Evolutionary conservation across 1,140 invertebrate genomes (phyloP), one percentile per base, ranked within the genome.

Genomic region (Idris sp.): DNA sequence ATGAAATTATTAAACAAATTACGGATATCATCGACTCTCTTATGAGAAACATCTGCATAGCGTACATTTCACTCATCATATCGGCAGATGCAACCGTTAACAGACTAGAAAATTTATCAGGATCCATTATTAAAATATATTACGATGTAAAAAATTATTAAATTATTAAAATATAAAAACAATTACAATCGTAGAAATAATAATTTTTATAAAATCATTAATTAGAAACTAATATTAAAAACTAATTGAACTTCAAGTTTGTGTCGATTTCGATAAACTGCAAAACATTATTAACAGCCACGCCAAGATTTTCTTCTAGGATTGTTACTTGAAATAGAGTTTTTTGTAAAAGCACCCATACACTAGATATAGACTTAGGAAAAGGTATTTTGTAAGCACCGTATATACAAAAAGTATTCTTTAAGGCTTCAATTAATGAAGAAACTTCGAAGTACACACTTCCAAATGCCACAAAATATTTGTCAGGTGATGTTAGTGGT

Each of bases 301-400:
- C 44, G 14, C 43, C 35, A 8, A 62, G 3, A 16, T 62, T 62
- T 25, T 49, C 43, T 11, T n/a, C 18, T 25, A 18, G n/a, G 7
- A 35, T 10, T 4, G 28, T 46, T 1, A 59, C 0, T 35, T 46
- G 15, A 14, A 59, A 59, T 4, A 19, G 9, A 0, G 22, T 10
- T 62, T 49, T 62, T 41, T 62, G 58, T n/a, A 62, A 10, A 30
- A 62, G 25, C 33, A 36, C 5, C 44, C 58, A 62, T 10, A 15
- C 10, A 10, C n/a, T 30, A 4, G 8, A 3, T 4, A 31, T 4
- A 5, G 38, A 4, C 10, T 43, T 28, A 2, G 53, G 53, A 13
- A 30, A 46, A 11, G 40, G 10, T 5, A 61, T 9, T 44, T 38
- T 48, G 5, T n/a, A 61, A 2, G 35, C 36, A 10, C n/a, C 8